A percentile compares a stretch with the other conserved stretches of the same genome.
Conservation (phyloP, 2,888 invertebrate genomes). For the Eupithecia subfuscata region DNA sequence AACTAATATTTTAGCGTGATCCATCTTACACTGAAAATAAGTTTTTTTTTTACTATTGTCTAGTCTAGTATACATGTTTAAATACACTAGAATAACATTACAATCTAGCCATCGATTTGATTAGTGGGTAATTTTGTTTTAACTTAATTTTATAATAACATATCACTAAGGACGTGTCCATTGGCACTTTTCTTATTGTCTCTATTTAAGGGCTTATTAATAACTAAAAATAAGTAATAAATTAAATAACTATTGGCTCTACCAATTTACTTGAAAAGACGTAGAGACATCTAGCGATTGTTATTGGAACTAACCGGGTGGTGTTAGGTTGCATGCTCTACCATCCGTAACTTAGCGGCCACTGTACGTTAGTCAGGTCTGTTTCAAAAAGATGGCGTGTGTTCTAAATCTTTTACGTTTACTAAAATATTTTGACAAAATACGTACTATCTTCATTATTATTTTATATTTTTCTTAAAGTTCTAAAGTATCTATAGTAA, state of each 20-base stretch:
- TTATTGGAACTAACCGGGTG: constrained; percentile 19
- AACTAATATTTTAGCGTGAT: background rate
- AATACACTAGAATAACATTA: too few relatives aligned
- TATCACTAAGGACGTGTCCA: too few relatives aligned
- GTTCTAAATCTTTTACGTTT: background rate
- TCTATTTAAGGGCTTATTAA: too few relatives aligned
- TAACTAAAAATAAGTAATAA: too few relatives aligned
- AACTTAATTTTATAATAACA: too few relatives aligned
- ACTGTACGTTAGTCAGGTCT: background rate
- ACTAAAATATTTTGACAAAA: background rate
- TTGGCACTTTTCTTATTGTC: too few relatives aligned
- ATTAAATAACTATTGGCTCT: background rate
- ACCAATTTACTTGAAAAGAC: background rate
- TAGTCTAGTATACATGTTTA: too few relatives aligned
- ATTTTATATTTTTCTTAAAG: background rate
- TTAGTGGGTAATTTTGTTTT: too few relatives aligned
- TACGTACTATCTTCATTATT: background rate
- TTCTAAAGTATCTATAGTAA: background rate
- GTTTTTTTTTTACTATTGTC: too few relatives aligned
- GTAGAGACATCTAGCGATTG: constrained; percentile 35
- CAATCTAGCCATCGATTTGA: too few relatives aligned
- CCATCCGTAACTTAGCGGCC: background rate
- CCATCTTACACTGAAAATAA: background rate
- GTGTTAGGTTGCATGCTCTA: background rate
- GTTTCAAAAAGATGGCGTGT: constrained; percentile 11